These are phyloP conservation scores for Pyrocoelia pectoralis DNA, from an alignment of 2,888 invertebrate species.

Conservation along the genomic window DNA sequence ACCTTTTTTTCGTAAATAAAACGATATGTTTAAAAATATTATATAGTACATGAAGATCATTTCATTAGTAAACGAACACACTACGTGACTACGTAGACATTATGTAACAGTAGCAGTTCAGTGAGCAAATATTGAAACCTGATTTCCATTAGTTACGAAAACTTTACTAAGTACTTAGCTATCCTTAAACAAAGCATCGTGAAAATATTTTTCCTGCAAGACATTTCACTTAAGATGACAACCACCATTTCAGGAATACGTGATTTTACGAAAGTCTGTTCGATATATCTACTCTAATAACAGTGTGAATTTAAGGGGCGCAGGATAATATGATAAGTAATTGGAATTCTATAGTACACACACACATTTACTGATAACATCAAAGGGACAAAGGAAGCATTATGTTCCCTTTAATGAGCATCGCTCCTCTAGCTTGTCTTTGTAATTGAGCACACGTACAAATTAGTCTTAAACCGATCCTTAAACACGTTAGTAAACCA, in stretches of 20 bases:
- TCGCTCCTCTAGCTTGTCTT: slow-evolving; percentile 3
- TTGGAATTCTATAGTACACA: background rate
- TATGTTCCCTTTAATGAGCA: slow-evolving; percentile 7
- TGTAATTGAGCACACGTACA: background rate
- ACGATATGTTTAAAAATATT: too few relatives aligned
- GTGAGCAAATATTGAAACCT: background rate
- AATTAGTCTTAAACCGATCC: slow-evolving; percentile 6
- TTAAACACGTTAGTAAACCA: background rate
- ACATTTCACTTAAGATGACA: too few relatives aligned
- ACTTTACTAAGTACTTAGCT: background rate
- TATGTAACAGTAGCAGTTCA: too few relatives aligned
- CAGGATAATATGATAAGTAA: background rate
- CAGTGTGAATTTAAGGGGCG: background rate
- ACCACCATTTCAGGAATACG: too few relatives aligned
- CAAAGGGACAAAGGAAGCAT: slow-evolving; percentile 11
- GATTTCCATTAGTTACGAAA: background rate
- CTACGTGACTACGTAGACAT: too few relatives aligned
- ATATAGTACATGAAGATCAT: too few relatives aligned
- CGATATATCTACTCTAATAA: background rate
- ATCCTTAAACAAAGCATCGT: background rate
- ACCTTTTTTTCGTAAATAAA: too few relatives aligned
- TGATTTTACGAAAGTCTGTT: too few relatives aligned
- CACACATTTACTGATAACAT: background rate
- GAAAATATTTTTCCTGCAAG: too few relatives aligned
- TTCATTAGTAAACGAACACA: too few relatives aligned